Percentiles rank a stretch among this genome's conserved stretches.
These are phyloP conservation scores for Mormyrops attenuatus DNA, from an alignment of 2,797 vertebrate species.

Conservation along the genomic window DNA sequence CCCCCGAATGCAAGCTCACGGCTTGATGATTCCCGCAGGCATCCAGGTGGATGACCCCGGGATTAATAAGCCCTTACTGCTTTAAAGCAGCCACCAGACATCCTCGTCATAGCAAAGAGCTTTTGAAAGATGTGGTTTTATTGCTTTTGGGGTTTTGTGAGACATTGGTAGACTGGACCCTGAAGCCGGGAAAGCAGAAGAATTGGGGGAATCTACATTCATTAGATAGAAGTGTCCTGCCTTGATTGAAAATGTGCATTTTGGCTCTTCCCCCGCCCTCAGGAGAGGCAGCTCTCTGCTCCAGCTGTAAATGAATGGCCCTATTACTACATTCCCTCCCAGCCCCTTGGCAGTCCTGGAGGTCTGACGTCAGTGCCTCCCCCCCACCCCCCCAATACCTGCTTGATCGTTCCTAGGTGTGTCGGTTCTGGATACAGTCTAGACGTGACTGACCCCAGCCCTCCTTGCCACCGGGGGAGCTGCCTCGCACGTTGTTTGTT, in stretches of 20 bases:
- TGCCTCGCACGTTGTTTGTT: conserved; percentile 2
- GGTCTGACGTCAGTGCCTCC: conserved; percentile 26
- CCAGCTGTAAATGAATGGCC: conserved; percentile 31
- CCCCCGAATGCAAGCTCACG: neutral
- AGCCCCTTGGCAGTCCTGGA: conserved; percentile 28
- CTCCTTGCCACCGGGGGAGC: conserved; percentile 33
- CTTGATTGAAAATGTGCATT: neutral
- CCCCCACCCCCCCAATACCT: neutral
- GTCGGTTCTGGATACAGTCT: conserved; percentile 42
- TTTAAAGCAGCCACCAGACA: neutral
- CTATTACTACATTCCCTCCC: conserved; percentile 32
- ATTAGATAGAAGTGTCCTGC: neutral
- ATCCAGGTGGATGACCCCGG: neutral
- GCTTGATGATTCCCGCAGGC: neutral
- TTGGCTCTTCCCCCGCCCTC: neutral
- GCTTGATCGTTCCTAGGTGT: conserved; percentile 25
- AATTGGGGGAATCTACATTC: neutral
- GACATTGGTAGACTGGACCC: neutral
- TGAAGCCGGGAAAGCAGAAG: neutral
- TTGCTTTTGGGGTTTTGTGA: neutral
- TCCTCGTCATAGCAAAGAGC: neutral
- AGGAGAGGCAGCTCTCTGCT: neutral
- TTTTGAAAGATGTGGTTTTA: neutral
- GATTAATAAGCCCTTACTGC: neutral
- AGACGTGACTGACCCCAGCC: conserved; percentile 32